Conservation (phyloP, 2,888 invertebrate genomes). For the Meliscaeva auricollis region DNA sequence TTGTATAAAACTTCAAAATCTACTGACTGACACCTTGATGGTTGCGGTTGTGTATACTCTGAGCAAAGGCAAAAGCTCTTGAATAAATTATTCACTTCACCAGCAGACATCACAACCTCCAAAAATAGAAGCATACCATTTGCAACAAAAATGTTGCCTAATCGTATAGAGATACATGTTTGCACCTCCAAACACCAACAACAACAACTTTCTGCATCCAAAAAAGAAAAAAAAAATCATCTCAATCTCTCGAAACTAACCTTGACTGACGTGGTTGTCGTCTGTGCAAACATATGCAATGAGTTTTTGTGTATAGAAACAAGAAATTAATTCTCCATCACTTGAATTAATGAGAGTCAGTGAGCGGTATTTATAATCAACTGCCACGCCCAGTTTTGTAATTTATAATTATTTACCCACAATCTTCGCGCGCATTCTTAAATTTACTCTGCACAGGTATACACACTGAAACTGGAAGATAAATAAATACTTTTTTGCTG, state of each 20-base stretch:
- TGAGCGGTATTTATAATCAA: conserved; percentile 52
- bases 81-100: conserved; percentile 48
- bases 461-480: conserved; percentile 31
- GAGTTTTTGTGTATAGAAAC: conserved; percentile 23
- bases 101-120: neutral
- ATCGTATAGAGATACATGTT: no score
- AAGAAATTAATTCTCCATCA: conserved; percentile 22
- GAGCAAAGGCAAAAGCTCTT: conserved; percentile 17
- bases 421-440: neutral
- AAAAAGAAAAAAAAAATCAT: conserved; percentile 53
- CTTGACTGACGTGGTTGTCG: conserved; percentile 46
- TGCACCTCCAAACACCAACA: conserved; percentile 8
- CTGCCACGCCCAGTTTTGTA: conserved; percentile 62
- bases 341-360: conserved; percentile 41
- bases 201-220: conserved; percentile 14
- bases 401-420: conserved; percentile 24
- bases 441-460: neutral
- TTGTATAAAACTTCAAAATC: conserved; percentile 52
- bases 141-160: conserved; percentile 44
- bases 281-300: neutral
- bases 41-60: neutral
- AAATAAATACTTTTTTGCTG: conserved; percentile 43
- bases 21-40: neutral
- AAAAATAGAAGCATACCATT: conserved; percentile 32
- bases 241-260: conserved; percentile 41